These are phyloP conservation scores for Sylvia atricapilla DNA, from an alignment of 2,113 vertebrate species.

Conservation along the genomic window DNA sequence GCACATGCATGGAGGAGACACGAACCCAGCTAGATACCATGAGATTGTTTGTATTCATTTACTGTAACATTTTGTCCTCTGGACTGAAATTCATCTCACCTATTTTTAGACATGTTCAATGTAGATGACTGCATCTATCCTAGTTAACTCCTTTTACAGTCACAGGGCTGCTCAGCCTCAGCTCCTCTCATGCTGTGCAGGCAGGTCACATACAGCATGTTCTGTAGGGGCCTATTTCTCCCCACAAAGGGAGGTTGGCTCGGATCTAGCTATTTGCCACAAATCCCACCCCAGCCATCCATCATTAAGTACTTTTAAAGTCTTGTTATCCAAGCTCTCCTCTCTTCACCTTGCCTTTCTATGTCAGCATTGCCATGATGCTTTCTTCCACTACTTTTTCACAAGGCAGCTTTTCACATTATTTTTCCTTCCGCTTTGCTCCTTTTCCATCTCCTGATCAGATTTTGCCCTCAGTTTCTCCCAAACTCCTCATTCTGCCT, in stretches of 20 bases:
- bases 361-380: background rate
- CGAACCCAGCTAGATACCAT: background rate
- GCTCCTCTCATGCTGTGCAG: background rate
- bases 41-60: background rate
- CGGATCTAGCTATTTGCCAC: background rate
- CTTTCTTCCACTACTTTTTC: background rate
- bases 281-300: background rate
- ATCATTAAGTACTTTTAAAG: background rate
- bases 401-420: background rate
- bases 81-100: background rate
- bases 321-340: background rate
- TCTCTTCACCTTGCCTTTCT: background rate
- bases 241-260: background rate
- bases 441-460: background rate
- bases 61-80: background rate
- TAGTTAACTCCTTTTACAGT: conserved; percentile 5
- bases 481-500: background rate
- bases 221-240: background rate
- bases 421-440: background rate
- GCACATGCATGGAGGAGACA: background rate
- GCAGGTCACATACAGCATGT: background rate
- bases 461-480: background rate
- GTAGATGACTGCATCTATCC: background rate
- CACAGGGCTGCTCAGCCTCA: background rate
- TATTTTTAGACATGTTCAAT: conserved; percentile 24